These are phyloP conservation scores for Potorous gilbertii DNA, from an alignment of 2,797 vertebrate genomes.

Conservation along the genomic window DNA sequence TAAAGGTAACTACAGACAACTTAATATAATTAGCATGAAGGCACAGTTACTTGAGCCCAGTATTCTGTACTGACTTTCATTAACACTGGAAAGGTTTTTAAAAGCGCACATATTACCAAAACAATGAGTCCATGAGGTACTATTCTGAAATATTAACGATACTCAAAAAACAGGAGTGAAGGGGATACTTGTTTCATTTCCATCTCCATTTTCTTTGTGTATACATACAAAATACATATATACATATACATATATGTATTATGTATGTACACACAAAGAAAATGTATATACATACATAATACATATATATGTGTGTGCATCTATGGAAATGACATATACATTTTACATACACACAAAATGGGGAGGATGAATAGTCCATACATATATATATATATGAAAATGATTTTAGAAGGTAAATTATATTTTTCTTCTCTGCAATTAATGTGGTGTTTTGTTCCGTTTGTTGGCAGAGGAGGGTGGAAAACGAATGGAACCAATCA, in stretches of 20 bases:
- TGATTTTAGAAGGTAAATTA: conserved; percentile 25
- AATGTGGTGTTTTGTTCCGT: not conserved
- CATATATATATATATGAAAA: not conserved
- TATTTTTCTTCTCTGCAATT: not conserved
- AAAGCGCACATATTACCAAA: conserved; percentile 63
- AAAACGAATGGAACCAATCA: not conserved
- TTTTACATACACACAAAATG: not conserved
- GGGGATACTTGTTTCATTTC: not conserved
- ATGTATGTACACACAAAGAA: too few relatives aligned
- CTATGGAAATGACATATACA: not conserved
- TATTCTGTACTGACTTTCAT: not conserved
- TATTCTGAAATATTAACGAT: conserved; percentile 67
- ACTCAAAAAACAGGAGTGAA: conserved; percentile 73
- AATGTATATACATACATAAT: not conserved
- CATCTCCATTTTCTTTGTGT: not conserved
- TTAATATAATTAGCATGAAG: not conserved
- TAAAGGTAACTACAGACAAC: conserved; percentile 53
- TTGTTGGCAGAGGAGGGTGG: not conserved
- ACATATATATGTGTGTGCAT: not conserved
- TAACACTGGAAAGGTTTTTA: not conserved
- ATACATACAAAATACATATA: not conserved
- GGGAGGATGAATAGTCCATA: not conserved
- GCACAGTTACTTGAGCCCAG: not conserved
- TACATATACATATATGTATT: too few relatives aligned
- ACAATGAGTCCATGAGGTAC: conserved; percentile 64